phyloP scores from a whole-genome alignment of 2,113 vertebrate genomes.

The Chionomys nivalis region DNA sequence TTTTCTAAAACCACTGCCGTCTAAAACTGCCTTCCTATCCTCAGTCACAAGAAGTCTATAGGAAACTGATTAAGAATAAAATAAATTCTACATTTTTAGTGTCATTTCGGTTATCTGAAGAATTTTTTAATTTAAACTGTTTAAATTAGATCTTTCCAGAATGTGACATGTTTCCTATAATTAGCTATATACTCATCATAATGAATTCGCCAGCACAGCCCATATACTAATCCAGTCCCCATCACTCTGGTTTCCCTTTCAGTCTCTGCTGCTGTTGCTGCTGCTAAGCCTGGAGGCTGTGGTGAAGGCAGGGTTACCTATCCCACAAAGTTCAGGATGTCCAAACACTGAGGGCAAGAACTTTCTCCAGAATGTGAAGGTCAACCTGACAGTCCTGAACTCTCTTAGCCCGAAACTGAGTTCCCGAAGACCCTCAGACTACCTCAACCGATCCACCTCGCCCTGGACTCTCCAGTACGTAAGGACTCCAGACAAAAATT shows the following conservation, averaged over 20 bases:
- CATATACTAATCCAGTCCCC: not conserved
- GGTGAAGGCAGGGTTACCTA: constrained; percentile 57
- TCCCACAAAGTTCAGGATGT: constrained; percentile 63
- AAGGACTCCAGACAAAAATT: not conserved
- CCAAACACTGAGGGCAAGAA: constrained; percentile 45
- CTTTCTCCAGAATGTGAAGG: constrained; percentile 80
- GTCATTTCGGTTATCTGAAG: not conserved
- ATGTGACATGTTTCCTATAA: not conserved
- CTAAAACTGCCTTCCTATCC: not conserved
- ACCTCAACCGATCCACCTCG: constrained; percentile 83
- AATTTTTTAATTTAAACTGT: not conserved
- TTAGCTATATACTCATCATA: not conserved
- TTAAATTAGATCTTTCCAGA: not conserved
- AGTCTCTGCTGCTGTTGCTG: constrained; percentile 71
- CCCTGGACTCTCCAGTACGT: constrained; percentile 87
- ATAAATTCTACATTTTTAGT: not conserved
- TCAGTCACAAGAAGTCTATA: constrained; percentile 15
- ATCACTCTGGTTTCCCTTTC: not conserved
- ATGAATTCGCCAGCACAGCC: not conserved
- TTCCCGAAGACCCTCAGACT: not conserved
- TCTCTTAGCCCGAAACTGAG: rapidly evolving
- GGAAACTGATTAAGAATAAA: not conserved
- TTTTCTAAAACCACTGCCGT: constrained; percentile 40
- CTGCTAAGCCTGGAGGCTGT: constrained; percentile 52
- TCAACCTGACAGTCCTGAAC: constrained; percentile 81